These are phyloP conservation scores for Darevskia mixta DNA, from an alignment of 2,797 vertebrate genomes.

Conservation along the genomic window DNA sequence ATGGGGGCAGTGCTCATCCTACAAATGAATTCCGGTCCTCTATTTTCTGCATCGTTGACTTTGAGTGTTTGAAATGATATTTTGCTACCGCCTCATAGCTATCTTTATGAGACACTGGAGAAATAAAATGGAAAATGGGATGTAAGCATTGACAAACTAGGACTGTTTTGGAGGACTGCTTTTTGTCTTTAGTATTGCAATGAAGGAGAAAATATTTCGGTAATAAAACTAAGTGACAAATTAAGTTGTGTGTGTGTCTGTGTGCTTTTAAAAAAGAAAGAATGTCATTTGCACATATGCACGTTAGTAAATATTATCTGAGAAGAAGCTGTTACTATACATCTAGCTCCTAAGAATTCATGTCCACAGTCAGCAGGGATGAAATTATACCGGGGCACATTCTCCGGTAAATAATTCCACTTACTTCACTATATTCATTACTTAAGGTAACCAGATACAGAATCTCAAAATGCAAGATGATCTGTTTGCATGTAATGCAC, in stretches of 20 bases:
- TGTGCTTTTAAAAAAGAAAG: background rate
- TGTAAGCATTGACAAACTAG: constrained; percentile 32
- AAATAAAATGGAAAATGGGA: constrained; percentile 60
- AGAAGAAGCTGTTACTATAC: background rate
- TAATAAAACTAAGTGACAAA: constrained; percentile 43
- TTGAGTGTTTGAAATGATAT: constrained; percentile 63
- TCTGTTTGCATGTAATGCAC: background rate
- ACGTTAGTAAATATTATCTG: background rate
- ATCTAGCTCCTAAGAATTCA: background rate
- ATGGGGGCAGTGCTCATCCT: constrained; percentile 48
- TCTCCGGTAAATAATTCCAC: background rate
- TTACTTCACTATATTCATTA: background rate
- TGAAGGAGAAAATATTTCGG: constrained; percentile 35
- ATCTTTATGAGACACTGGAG: constrained; percentile 60
- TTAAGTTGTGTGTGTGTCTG: background rate
- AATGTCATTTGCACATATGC: background rate
- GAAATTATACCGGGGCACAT: background rate
- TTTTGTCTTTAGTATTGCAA: constrained; percentile 39
- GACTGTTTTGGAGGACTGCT: background rate
- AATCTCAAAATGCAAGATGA: background rate
- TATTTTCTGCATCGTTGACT: constrained; percentile 69
- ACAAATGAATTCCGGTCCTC: constrained; percentile 61
- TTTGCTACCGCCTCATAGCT: constrained; percentile 63
- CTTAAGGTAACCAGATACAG: background rate
- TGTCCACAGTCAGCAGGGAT: background rate